Evolutionary conservation across 2,113 vertebrate species (phyloP).

Genomic region (Apaloderma vittatum): DNA sequence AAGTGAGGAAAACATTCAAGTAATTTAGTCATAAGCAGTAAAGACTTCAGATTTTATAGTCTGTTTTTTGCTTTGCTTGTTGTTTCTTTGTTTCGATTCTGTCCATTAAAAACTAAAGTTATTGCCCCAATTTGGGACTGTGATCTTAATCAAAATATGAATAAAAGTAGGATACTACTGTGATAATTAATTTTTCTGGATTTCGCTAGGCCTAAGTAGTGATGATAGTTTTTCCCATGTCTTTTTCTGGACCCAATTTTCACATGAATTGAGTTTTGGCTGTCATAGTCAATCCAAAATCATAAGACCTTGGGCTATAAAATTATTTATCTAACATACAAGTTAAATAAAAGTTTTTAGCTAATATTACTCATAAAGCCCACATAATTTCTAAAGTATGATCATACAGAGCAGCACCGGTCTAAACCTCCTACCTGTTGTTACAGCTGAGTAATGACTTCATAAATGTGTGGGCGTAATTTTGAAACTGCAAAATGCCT

Average conservation of each 20-base stretch:
- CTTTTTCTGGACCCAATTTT: background rate
- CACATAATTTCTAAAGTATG: conserved; percentile 1
- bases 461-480: conserved; percentile 18
- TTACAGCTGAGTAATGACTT: conserved; percentile 53
- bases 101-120: background rate
- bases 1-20: background rate
- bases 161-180: background rate
- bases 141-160: background rate
- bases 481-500: conserved; percentile 26
- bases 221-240: background rate
- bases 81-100: background rate
- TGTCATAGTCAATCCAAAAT: background rate
- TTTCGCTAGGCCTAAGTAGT: background rate
- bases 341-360: background rate
- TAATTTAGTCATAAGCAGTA: background rate
- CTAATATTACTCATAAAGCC: background rate
- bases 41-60: background rate
- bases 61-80: background rate
- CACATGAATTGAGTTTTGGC: background rate
- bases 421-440: conserved; percentile 42
- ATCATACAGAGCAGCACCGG: background rate
- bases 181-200: background rate
- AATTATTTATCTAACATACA: background rate
- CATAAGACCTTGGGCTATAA: background rate
- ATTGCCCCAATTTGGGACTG: background rate